Evolutionary conservation across 2,888 invertebrate species (phyloP).

Genomic region (Xanthorhoe designata): DNA sequence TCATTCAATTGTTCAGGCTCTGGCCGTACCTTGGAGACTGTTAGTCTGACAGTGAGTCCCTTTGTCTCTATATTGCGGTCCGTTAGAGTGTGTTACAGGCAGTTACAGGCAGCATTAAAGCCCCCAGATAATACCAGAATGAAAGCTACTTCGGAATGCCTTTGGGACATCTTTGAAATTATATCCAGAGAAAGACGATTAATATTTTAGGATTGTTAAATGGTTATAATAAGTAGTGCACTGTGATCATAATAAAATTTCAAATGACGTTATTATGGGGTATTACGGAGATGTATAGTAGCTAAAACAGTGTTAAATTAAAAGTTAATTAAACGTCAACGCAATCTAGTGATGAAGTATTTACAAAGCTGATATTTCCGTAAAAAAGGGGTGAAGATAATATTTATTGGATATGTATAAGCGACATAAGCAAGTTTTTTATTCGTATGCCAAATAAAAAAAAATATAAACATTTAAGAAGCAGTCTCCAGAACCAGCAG

Average conservation of each 20-base stretch:
- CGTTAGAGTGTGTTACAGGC: conserved; percentile 35
- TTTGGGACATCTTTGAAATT: conserved; percentile 9
- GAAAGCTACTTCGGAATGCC: conserved; percentile 19
- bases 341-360: no score
- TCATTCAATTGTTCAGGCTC: conserved; percentile 34
- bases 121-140: conserved; percentile 33
- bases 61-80: conserved; percentile 38
- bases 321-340: background rate
- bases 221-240: no score
- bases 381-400: no score
- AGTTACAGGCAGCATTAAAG: no score
- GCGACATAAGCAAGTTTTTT: no score
- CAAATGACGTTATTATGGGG: conserved; percentile 20
- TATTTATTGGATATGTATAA: no score
- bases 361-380: no score
- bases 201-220: no score
- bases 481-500: no score
- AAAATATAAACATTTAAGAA: no score
- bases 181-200: background rate
- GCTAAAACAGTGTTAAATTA: background rate
- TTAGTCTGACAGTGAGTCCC: conserved; percentile 28
- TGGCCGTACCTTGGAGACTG: conserved; percentile 22
- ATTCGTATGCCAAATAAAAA: no score
- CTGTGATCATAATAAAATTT: conserved; percentile 11
- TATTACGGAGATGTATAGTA: background rate